These are phyloP conservation scores for Orius insidiosus DNA, from an alignment of 1,140 invertebrate genomes.

Conservation along the genomic window DNA sequence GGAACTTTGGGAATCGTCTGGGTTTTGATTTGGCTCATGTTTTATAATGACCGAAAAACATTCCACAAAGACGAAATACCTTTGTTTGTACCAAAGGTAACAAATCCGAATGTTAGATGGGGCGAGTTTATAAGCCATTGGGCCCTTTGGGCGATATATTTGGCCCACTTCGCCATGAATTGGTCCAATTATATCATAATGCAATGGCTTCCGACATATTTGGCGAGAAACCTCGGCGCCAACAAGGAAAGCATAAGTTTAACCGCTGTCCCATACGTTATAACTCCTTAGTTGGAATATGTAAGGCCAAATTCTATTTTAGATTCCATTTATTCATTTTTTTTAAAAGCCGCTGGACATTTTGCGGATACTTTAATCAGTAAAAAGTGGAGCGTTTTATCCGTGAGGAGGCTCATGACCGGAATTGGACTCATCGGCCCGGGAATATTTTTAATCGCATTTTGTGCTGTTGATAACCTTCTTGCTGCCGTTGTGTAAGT, in stretches of 20 bases:
- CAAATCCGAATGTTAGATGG: slow-evolving; percentile 39
- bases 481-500: slow-evolving; percentile 50
- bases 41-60: slow-evolving; percentile 37
- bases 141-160: slow-evolving; percentile 60
- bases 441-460: slow-evolving; percentile 51
- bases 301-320: slow-evolving; percentile 29
- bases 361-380: slow-evolving; percentile 50
- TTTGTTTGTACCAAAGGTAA: slow-evolving; percentile 44
- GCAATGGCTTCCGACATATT: slow-evolving; percentile 67
- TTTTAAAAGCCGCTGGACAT: slow-evolving; percentile 49
- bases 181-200: slow-evolving; percentile 73
- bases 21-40: slow-evolving; percentile 45
- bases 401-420: slow-evolving; percentile 58
- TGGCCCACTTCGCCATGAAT: slow-evolving; percentile 70
- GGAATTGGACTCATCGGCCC: slow-evolving; percentile 57
- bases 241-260: slow-evolving; percentile 55
- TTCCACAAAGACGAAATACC: slow-evolving; percentile 44
- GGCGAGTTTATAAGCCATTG: slow-evolving; percentile 49
- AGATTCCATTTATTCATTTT: slow-evolving; percentile 12
- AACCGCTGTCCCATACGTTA: slow-evolving; percentile 58
- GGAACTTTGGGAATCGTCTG: slow-evolving; percentile 52
- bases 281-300: slow-evolving; percentile 58
- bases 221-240: slow-evolving; percentile 45
- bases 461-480: slow-evolving; percentile 55
- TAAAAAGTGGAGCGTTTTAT: slow-evolving; percentile 49